Conservation (phyloP, 2,797 vertebrate species). For the Lerista edwardsae region DNA sequence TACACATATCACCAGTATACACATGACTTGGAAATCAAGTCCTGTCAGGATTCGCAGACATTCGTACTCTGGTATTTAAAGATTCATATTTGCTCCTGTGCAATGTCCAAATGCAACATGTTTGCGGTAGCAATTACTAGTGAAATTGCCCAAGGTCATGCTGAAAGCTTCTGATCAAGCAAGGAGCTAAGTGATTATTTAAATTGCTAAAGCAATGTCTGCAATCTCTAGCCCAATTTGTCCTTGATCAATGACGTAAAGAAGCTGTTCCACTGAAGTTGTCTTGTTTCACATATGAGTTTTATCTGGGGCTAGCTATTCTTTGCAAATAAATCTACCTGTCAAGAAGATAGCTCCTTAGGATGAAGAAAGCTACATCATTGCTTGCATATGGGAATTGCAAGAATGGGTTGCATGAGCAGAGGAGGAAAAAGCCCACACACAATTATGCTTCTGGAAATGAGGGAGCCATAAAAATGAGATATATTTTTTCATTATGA, state of each 20-base stretch:
- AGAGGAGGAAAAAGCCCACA: neutral
- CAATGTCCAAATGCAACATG: neutral
- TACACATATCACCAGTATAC: neutral
- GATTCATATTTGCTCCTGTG: neutral
- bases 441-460: neutral
- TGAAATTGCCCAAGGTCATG: neutral
- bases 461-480: conserved; percentile 10
- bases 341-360: neutral
- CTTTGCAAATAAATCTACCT: neutral
- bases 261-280: neutral
- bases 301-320: neutral
- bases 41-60: neutral
- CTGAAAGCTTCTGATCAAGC: neutral
- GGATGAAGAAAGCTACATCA: neutral
- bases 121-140: neutral
- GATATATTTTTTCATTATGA: conserved; percentile 7
- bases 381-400: neutral
- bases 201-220: neutral
- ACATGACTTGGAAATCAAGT: neutral
- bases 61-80: neutral
- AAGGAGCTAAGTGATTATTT: neutral
- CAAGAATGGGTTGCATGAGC: neutral
- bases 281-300: neutral
- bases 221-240: neutral
- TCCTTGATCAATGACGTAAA: neutral